Conservation (phyloP, 2,888 invertebrate species). For the Pyrgus malvae region DNA sequence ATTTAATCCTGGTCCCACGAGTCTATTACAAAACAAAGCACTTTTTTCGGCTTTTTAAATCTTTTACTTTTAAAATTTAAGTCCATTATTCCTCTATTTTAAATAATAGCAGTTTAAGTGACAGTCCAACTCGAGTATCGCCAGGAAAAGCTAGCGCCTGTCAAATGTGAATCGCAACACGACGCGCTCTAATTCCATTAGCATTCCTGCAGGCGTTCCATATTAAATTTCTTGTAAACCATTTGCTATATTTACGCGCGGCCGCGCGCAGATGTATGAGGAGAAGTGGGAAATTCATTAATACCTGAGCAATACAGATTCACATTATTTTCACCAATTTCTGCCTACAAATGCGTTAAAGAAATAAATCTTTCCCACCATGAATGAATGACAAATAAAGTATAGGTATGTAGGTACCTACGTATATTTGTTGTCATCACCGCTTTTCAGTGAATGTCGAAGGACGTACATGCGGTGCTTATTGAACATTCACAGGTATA, state of each 20-base stretch:
- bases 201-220: conserved; percentile 47
- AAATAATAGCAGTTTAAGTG: neutral
- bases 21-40: too few species aligned
- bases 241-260: conserved; percentile 34
- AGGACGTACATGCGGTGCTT: too few species aligned
- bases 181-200: conserved; percentile 39
- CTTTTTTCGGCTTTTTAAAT: too few species aligned
- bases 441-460: too few species aligned
- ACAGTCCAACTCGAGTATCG: neutral
- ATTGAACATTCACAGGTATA: too few species aligned
- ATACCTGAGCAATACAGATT: conserved; percentile 61
- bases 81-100: neutral
- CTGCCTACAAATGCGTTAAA: too few species aligned
- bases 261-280: conserved; percentile 32
- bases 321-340: conserved; percentile 54
- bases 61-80: neutral
- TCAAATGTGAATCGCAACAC: conserved; percentile 47
- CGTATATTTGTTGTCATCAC: too few species aligned
- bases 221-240: conserved; percentile 42
- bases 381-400: too few species aligned
- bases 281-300: conserved; percentile 51
- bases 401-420: too few species aligned
- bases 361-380: too few species aligned
- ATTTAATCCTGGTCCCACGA: too few species aligned
- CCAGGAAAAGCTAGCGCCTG: conserved; percentile 42